Percentiles rank a stretch among this genome's conserved stretches.
Evolutionary conservation across 2,113 vertebrate species (phyloP).

Genomic region (Aphelocoma coerulescens): DNA sequence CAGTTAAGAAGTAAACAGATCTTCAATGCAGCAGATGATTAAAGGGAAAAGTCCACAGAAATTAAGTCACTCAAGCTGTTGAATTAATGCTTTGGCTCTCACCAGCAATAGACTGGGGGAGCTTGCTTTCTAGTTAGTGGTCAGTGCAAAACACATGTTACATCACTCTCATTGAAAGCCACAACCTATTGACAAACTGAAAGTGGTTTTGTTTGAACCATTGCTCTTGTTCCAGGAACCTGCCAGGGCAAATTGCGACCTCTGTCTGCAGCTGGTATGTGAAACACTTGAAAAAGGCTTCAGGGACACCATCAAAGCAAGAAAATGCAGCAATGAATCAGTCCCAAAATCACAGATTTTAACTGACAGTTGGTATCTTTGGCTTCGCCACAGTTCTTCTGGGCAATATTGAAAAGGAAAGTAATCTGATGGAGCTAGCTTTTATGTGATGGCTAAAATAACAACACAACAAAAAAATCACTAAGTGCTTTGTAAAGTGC

Average conservation of each 20-base stretch:
- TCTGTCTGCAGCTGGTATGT: not conserved
- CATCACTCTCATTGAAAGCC: not conserved
- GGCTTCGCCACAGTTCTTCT: not conserved
- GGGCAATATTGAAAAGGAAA: not conserved
- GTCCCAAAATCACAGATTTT: not conserved
- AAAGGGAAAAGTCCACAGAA: not conserved
- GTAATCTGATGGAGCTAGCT: not conserved
- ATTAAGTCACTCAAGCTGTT: not conserved
- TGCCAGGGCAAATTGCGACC: not conserved
- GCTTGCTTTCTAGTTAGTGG: not conserved
- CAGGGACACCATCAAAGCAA: not conserved
- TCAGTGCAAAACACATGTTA: constrained; percentile 13
- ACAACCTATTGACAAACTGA: not conserved
- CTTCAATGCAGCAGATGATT: not conserved
- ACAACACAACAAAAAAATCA: not conserved
- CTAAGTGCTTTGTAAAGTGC: constrained; percentile 47
- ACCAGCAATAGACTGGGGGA: not conserved
- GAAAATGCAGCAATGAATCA: not conserved
- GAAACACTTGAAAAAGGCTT: not conserved
- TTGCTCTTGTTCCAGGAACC: not conserved
- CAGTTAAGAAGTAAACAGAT: not conserved
- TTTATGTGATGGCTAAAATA: not conserved
- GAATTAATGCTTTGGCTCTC: not conserved
- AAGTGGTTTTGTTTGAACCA: not conserved
- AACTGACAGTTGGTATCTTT: not conserved